These are phyloP conservation scores for Pheosia tremula DNA, from an alignment of 2,888 invertebrate species.

Conservation along the genomic window DNA sequence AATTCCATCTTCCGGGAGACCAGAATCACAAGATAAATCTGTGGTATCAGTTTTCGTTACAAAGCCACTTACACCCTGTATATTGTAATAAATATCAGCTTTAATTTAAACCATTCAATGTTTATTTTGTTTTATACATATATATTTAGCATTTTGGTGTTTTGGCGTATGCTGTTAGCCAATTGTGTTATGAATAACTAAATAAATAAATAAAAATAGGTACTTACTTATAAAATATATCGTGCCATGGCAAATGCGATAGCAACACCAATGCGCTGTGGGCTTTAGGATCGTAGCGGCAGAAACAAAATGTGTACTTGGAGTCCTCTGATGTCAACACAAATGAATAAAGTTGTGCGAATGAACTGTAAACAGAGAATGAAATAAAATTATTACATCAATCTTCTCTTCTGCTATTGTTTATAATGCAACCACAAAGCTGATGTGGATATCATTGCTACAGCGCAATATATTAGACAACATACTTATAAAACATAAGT, in stretches of 20 bases:
- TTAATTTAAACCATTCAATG: no score
- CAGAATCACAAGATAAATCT: no score
- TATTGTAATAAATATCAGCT: no score
- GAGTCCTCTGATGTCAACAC: slow-evolving; percentile 97
- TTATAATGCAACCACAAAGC: background rate
- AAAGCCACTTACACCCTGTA: no score
- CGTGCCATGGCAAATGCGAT: slow-evolving; percentile 98
- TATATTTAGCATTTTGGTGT: no score
- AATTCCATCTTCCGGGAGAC: no score
- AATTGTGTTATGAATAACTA: no score
- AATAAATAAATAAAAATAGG: background rate
- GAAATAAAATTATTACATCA: slow-evolving; percentile 1
- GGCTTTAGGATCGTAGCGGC: slow-evolving; percentile 96
- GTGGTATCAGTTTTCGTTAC: no score
- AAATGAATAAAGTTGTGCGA: slow-evolving; percentile 98
- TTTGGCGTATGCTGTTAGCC: no score
- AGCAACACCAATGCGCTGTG: slow-evolving; percentile 93
- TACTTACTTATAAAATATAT: slow-evolving; percentile 95
- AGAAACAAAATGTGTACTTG: slow-evolving; percentile 99
- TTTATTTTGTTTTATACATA: no score
- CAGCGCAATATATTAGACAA: background rate
- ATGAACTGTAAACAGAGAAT: slow-evolving; percentile 85
- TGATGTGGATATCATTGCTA: background rate
- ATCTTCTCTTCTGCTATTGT: no score
- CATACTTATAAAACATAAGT: no score